Evolutionary conservation across 2,113 vertebrate species (phyloP), one percentile per base, ranked within the genome.

Genomic region (Gymnarchus niloticus): DNA sequence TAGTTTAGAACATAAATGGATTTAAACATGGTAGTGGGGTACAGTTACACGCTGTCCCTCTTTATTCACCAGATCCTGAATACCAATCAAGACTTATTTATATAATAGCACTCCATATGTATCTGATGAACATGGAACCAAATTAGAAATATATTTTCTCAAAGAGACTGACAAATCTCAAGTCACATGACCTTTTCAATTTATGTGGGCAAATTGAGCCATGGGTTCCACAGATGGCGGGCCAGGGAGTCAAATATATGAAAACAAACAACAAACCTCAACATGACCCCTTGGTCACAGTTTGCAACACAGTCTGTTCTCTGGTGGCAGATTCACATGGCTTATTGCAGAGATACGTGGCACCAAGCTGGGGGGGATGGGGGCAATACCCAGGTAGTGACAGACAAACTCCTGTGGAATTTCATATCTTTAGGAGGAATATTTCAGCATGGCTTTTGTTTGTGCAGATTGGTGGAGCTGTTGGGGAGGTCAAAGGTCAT

Each of bases 381-480:
- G 76, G 76, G 83, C 33, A 85, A 84, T 57, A 25, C 44, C 41
- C 51, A 82, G n/a, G 76, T 33, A 84, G 23, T 21, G 41, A 78
- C 83, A 81, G 17, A 51, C 87, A 88, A 52, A 84, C 83, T 25
- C 37, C 37, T 88, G 85, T 78, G 44, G 73, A 88, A 88, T 80
- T 86, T 83, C 65, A 86, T 80, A 56, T 85, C 54, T 54, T 80
- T 65, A 77, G 57, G 85, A 25, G 82, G 85, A 86, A 85, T 84
- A 86, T 86, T 88, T 84, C 57, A 19, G 28, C 33, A 84, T 44
- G n/a, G 61, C 57, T 83, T 57, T 41, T 7, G 19, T 54, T 57
- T 65, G 46, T 83, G 46, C 56, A 85, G 83, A 48, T 25, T 73
- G 12, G 28, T 23, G 69, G 21, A 28, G 76, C 51, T 6, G 33